phyloP scores from a whole-genome alignment of 1,140 invertebrate genomes.

The Drosophila pectinifera region DNA sequence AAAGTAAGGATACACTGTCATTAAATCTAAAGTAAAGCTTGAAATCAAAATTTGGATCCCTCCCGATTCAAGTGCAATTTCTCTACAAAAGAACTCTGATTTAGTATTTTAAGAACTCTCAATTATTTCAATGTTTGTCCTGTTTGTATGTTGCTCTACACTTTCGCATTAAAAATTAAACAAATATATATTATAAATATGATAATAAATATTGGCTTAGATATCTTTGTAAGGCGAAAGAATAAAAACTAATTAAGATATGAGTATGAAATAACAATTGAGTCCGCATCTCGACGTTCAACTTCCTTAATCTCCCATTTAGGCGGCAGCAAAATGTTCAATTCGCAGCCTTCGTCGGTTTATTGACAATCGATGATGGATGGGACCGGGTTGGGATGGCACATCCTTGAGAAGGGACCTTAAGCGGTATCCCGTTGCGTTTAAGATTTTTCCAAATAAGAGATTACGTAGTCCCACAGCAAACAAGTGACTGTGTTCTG shows the following conservation, averaged over 20 bases:
- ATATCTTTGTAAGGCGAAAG: constrained; percentile 56
- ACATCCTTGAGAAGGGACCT: constrained; percentile 18
- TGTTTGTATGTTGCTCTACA: constrained; percentile 78
- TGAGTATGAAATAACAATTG: constrained; percentile 49
- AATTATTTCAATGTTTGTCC: constrained; percentile 74
- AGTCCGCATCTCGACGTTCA: constrained; percentile 10
- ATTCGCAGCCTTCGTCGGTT: constrained; percentile 11
- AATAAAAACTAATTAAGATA: constrained; percentile 59
- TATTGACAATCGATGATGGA: constrained; percentile 64
- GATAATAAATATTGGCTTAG: constrained; percentile 41
- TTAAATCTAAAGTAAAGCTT: constrained; percentile 35
- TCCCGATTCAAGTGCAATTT: constrained; percentile 58
- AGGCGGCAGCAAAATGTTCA: constrained; percentile 20
- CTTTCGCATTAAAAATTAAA: constrained; percentile 58
- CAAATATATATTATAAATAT: constrained; percentile 57
- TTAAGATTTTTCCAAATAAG: constrained; percentile 16
- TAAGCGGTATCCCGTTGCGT: constrained; percentile 32
- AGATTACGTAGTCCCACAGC: constrained; percentile 14
- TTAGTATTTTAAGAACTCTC: constrained; percentile 38
- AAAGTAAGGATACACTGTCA: constrained; percentile 37
- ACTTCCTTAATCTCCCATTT: constrained; percentile 30
- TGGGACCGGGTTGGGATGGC: constrained; percentile 24
- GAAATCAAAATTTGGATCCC: constrained; percentile 55
- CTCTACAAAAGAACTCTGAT: constrained; percentile 36
- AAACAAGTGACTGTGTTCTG: background rate